Base-by-base conservation (phyloP, 2,888 invertebrate genomes). In the Tetanocera ferruginea region DNA sequence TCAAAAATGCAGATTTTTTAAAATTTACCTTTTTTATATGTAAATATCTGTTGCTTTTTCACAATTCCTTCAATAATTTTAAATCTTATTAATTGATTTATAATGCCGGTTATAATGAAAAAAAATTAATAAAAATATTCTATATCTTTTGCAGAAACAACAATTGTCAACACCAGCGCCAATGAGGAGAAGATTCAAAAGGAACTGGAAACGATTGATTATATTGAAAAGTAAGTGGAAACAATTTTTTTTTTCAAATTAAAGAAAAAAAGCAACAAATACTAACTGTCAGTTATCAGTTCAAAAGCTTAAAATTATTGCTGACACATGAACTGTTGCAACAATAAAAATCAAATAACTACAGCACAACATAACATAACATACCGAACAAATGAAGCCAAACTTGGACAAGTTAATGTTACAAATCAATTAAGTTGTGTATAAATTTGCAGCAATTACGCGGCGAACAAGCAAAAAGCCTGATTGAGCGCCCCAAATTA, bases 141-240 rank as follows among this genome's bases (percentile, higher is more conserved):
- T n/a, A n/a, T n/a, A n/a, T n/a, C n/a, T n/a, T n/a, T 86, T 85
- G 60, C 84, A 88, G 88, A 88, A 82, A 82, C 86, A 17, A 84
- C 85, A 62, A 86, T 87, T 60, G 81, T 81, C 60, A 86, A 85
- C 77, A 83, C 85, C 75, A 85, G 84, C 69, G 81, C 84, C 5
- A 83, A 86, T 75, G 88, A 87, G 83, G 86, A 87, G 71, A 88
- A 88, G 82, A 84, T 88, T 17, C 86, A 86, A 83, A 89, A 88
- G 81, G 88, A 89, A 84, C 85, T 88, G 78, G 88, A 88, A 83
- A 84, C 87, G 82, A 87, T 88, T 85, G 88, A 88, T 84, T 88
- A 87, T 81, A 88, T 88, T 81, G 88, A 88, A 83, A 89, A 88
- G 88, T 88, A 77, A 88, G 88, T 88, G 79, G 9, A 23, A 19